Conservation (phyloP, 1,140 invertebrate genomes). For the Drosophila kikkawai region DNA sequence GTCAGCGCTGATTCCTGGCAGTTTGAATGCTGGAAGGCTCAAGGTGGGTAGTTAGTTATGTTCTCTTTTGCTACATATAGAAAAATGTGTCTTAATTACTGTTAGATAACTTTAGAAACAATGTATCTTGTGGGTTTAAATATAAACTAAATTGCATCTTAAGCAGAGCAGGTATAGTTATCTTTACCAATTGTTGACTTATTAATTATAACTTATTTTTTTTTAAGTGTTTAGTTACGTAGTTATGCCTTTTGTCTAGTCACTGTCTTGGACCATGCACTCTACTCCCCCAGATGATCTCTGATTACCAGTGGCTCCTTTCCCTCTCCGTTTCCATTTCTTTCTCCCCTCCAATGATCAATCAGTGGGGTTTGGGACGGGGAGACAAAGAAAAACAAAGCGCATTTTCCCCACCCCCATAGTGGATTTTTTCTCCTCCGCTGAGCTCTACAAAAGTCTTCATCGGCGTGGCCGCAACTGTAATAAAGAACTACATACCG, state of each 20-base stretch:
- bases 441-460: slow-evolving; percentile 44
- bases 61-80: slow-evolving; percentile 1
- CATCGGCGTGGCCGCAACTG: slow-evolving; percentile 26
- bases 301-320: slow-evolving; percentile 12
- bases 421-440: slow-evolving; percentile 11
- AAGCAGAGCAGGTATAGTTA: too few species aligned
- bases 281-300: slow-evolving; percentile 16
- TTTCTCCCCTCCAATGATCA: slow-evolving; percentile 21
- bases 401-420: slow-evolving; percentile 32
- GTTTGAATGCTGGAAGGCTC: slow-evolving; percentile 1
- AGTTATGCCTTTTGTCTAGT: slow-evolving; percentile 34
- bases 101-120: background rate
- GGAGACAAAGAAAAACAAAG: slow-evolving; percentile 23
- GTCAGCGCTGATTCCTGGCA: slow-evolving; percentile 19
- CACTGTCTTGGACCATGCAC: slow-evolving; percentile 26
- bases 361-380: slow-evolving; percentile 13
- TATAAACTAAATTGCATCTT: background rate
- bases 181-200: background rate
- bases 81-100: slow-evolving; percentile 7
- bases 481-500: slow-evolving; percentile 58
- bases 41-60: slow-evolving; percentile 21
- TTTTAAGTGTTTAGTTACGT: background rate
- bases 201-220: background rate
- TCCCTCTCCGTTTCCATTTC: slow-evolving; percentile 15
- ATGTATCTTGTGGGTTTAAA: background rate